phyloP scores from a whole-genome alignment of 2,797 vertebrate genomes.

The Cossypha caffra region DNA sequence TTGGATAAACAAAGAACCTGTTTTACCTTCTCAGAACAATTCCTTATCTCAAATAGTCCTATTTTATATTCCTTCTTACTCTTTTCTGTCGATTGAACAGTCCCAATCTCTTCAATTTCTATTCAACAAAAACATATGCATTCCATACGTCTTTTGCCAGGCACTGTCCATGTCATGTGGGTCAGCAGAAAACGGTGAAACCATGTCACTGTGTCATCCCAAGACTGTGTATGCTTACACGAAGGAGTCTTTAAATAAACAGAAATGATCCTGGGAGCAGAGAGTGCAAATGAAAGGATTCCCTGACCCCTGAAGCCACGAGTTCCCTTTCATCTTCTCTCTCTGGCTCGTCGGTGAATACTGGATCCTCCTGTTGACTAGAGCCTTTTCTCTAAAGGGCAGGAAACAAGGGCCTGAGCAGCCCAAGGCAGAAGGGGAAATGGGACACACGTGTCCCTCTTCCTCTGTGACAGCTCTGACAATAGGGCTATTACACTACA shows the following conservation, averaged over 20 bases:
- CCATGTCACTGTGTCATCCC: neutral
- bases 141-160: neutral
- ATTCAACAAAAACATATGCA: neutral
- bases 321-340: neutral
- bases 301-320: neutral
- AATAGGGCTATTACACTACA: neutral
- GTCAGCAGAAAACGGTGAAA: neutral
- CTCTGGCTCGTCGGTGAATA: accelerated
- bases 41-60: neutral
- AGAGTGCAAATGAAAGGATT: neutral
- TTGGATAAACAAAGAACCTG: neutral
- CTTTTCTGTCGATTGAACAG: neutral
- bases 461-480: neutral
- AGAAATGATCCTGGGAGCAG: neutral
- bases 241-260: constrained; percentile 5
- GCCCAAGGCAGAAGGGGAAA: neutral
- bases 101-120: neutral
- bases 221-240: neutral
- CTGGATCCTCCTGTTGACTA: neutral
- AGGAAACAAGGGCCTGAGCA: neutral
- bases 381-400: neutral
- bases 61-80: neutral
- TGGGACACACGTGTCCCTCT: neutral
- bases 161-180: accelerated
- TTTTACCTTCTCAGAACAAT: neutral